Percentiles rank a stretch among this genome's conserved stretches.
These are phyloP conservation scores for Adrianichthys oophorus DNA, from an alignment of 2,797 vertebrate species.

Conservation along the genomic window DNA sequence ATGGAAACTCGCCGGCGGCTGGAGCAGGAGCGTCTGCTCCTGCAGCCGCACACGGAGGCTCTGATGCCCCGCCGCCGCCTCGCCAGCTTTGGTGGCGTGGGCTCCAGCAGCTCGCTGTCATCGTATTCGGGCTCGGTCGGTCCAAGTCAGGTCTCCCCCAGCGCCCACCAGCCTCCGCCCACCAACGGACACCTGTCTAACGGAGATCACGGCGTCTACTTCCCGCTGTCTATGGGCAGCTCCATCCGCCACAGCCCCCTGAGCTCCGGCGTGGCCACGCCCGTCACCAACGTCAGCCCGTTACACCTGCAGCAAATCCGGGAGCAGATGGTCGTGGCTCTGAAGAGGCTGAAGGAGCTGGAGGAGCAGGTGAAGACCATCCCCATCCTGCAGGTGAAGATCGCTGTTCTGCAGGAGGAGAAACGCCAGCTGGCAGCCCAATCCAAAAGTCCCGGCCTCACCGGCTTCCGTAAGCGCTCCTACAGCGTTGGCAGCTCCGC, in stretches of 20 bases:
- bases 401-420: constrained; percentile 95
- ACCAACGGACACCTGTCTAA: constrained; percentile 87
- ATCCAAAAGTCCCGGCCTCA: constrained; percentile 82
- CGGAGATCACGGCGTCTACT: constrained; percentile 82
- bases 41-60: constrained; percentile 83
- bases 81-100: constrained; percentile 93
- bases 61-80: constrained; percentile 85
- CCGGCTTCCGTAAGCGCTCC: constrained; percentile 88
- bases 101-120: constrained; percentile 89
- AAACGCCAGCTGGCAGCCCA: constrained; percentile 89
- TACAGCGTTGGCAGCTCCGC: constrained; percentile 93
- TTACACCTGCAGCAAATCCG: constrained; percentile 94
- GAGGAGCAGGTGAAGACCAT: constrained; percentile 96
- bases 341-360: constrained; percentile 91
- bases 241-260: constrained; percentile 95
- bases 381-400: constrained; percentile 97
- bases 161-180: constrained; percentile 71
- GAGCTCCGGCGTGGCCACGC: constrained; percentile 93
- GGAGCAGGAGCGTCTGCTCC: constrained; percentile 88
- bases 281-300: constrained; percentile 92
- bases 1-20: constrained; percentile 96
- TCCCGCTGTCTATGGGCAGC: constrained; percentile 87
- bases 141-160: constrained; percentile 76
- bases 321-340: constrained; percentile 96
- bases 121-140: constrained; percentile 86